Evolutionary conservation across 2,888 invertebrate species (phyloP), one percentile per base, ranked within the genome.

Genomic region (Sceliomorpha sp.): DNA sequence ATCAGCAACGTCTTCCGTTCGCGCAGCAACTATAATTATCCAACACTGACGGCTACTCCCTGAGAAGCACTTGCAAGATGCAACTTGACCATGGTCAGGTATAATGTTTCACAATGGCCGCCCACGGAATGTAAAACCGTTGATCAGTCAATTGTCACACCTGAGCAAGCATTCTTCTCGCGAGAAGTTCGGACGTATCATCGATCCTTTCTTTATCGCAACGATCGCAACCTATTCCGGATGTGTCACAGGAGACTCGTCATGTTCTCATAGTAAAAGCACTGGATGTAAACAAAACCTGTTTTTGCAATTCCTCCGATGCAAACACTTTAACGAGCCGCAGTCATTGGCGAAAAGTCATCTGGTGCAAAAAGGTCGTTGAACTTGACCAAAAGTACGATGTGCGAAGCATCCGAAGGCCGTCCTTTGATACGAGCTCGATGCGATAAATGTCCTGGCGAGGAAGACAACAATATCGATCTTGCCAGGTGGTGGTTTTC

Each of bases 401-500:
- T 20, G 20, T 5, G 29, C n/a, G n/a, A n/a, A n/a, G n/a, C n/a
- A n/a, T n/a, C n/a, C n/a, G n/a, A n/a, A n/a, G n/a, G n/a, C n/a
- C n/a, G n/a, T n/a, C n/a, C n/a, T 29, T 9, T 7, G 9, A 2
- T 29, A 17, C 27, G 14, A 10, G 34, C 44, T 44, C 12, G 44
- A 39, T 27, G 51, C n/a, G 14, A 31, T 7, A 15, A 31, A 32
- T 14, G 45, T 14, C 15, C 32, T 15, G 32, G 27, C 24, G 27
- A 39, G 40, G 29, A 51, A 42, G 42, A 26, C 50, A 15, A 31
- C 31, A 20, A 44, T 58, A 58, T 66, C 29, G 66, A 66, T 66
- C 51, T 58, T 58, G 24, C 32, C 32, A 26, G 10, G 6, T 17
- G 24, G 26, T 15, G 31, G 17, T 37, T 50, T 64, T 20, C 27